Base-by-base conservation (phyloP, 1,140 invertebrate genomes). In the Euura saliciscinereae region DNA sequence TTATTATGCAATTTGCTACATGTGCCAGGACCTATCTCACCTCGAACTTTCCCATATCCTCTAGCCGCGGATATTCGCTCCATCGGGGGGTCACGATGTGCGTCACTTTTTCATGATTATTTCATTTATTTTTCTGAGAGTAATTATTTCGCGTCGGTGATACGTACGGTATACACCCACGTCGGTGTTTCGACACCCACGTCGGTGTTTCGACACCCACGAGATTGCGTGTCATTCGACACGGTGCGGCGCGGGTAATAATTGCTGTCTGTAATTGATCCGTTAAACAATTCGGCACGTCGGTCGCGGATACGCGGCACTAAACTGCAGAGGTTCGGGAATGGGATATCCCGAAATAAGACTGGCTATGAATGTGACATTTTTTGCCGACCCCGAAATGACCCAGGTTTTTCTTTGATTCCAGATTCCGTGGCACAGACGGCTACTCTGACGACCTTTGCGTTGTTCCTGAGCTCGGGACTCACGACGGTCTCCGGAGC, bases 341-440 rank as follows among this genome's bases (percentile, higher is more conserved):
- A 28, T 28, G 28, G 28, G 28, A 28, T 28, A 28, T 28, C 28
- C 28, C 28, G 28, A 28, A 28, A 28, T 28, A 28, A 28, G 0
- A 28, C 28, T 28, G 28, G 28, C 28, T 28, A 28, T 28, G 28
- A 28, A 28, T 28, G 28, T 28, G 28, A 28, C 28, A 28, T 28
- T 28, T 28, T 28, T 28, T 28, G 28, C 28, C 28, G 0, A 28
- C 28, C 28, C 28, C 28, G 28, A 28, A 28, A 28, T 28, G 28
- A 28, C 28, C 28, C 28, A 28, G 28, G 28, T 28, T 64, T 28
- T 44, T 68, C 46, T 66, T n/a, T 71, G 74, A 64, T 85, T 86
- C 43, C 82, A 87, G 86, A 84, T 84, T 82, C 84, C 76, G 78
- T 84, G 79, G 80, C 80, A 79, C 82, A 83, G 73, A 86, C 84